Evolutionary conservation across 2,113 vertebrate species (phyloP), one percentile per base, ranked within the genome.

Genomic region (Ranitomeya variabilis): DNA sequence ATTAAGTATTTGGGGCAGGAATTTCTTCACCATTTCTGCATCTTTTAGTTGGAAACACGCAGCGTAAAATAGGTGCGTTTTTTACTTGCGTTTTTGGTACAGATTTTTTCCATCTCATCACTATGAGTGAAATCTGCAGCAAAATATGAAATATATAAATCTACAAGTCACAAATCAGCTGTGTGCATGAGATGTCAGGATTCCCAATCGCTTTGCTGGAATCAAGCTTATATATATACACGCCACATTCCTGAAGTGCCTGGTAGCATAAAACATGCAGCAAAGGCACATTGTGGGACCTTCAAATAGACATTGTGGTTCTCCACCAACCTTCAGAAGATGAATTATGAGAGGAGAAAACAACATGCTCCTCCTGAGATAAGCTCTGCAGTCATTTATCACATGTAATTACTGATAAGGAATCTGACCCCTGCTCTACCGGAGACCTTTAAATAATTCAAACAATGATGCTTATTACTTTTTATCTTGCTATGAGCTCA

Each of bases 371-470:
- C 62, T 83, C 59, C 26, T 21, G 26, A 64, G 81, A 83, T 83
- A 83, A 67, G 19, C 45, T 45, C 81, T 54, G 59, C 31, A 83
- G 81, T 26, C 81, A 83, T 83, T 83, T 83, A 83, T 83, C 81
- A 69, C 59, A 54, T 67, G 81, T 83, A 83, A 83, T 83, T 83
- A 62, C 81, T 83, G 62, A 83, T 83, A 83, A 83, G n/a, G 81
- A 67, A 83, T 83, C 81, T 83, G 83, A 85, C 83, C 83, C 67
- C 67, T 73, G 62, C 62, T 57, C 83, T 14, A 5, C 66, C 26
- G 21, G 4, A 74, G 83, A 85, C 83, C 83, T 85, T 85, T 85
- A 73, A 85, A 85, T 74, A 85, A 85, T 59, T 85, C 83, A 85
- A 37, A 71, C 51, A 85, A 73, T 69, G 51, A 57, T 73, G n/a